Percentiles rank a stretch among this genome's conserved stretches.
These are phyloP conservation scores for Tichodroma muraria DNA, from an alignment of 2,113 vertebrate genomes.

Conservation along the genomic window DNA sequence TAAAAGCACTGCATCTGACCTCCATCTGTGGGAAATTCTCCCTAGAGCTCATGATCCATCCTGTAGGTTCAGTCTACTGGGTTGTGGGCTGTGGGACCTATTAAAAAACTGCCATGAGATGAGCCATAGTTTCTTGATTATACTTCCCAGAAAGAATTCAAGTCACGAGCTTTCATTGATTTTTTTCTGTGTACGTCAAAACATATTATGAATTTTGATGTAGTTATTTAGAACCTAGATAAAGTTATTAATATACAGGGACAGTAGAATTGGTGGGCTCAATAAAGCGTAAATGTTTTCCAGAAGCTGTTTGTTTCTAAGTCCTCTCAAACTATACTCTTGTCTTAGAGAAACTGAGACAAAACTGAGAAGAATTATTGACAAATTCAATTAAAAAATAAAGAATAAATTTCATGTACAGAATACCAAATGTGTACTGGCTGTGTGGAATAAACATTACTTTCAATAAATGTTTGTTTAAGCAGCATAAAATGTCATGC, in stretches of 20 bases:
- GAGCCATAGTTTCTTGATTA: neutral
- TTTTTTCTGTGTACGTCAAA: neutral
- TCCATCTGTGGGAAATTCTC: neutral
- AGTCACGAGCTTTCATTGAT: neutral
- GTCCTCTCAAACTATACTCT: neutral
- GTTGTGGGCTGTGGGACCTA: neutral
- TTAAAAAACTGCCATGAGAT: neutral
- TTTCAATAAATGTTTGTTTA: neutral
- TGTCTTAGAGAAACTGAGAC: neutral
- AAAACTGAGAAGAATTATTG: neutral
- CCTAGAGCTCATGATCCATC: neutral
- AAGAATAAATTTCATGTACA: neutral
- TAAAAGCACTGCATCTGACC: neutral
- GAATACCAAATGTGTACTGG: neutral
- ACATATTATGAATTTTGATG: neutral
- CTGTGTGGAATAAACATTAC: neutral
- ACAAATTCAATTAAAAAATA: neutral
- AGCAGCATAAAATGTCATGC: neutral
- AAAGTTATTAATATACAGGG: neutral
- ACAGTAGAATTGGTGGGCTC: neutral
- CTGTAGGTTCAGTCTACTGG: neutral
- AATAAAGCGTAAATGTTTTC: neutral
- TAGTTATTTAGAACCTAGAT: neutral
- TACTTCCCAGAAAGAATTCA: neutral
- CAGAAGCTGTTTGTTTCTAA: neutral